These are phyloP conservation scores for Nomada hirtipes DNA, from an alignment of 2,888 invertebrate genomes.

Conservation along the genomic window DNA sequence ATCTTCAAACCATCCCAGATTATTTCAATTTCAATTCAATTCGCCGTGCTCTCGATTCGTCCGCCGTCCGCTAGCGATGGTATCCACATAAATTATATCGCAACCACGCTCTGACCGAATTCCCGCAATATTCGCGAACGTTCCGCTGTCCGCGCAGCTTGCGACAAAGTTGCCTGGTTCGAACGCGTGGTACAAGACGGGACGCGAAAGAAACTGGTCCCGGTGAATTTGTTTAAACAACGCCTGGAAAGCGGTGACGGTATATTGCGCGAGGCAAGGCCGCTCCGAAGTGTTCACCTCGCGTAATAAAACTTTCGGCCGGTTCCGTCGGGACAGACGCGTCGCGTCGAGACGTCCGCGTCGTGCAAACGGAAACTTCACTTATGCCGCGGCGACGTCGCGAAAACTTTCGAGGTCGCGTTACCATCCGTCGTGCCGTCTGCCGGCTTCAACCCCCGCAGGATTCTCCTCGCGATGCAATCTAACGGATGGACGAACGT, in stretches of 20 bases:
- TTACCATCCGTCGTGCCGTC: conserved; percentile 5
- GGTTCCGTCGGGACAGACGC: conserved; percentile 8
- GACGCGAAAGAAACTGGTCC: conserved; percentile 21
- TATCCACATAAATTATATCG: too few relatives aligned
- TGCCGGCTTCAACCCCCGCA: background rate
- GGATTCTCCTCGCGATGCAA: conserved; percentile 20
- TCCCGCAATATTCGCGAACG: background rate
- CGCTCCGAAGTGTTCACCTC: background rate
- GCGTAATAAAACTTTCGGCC: conserved; percentile 50
- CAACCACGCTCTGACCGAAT: background rate
- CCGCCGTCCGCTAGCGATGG: too few relatives aligned
- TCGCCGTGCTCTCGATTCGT: too few relatives aligned
- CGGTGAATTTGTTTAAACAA: conserved; percentile 40
- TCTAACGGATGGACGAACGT: conserved; percentile 39
- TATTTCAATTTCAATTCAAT: too few relatives aligned
- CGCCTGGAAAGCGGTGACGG: background rate
- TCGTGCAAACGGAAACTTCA: conserved; percentile 38
- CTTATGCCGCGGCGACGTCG: conserved; percentile 25
- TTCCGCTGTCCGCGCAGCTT: background rate
- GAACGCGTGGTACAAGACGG: background rate
- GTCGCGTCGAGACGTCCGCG: background rate
- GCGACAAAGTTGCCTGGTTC: background rate
- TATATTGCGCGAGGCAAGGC: conserved; percentile 7
- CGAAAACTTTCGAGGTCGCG: conserved; percentile 43
- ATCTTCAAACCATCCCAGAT: too few relatives aligned